Conservation (phyloP, 2,113 vertebrate genomes). For the Sprattus sprattus region DNA sequence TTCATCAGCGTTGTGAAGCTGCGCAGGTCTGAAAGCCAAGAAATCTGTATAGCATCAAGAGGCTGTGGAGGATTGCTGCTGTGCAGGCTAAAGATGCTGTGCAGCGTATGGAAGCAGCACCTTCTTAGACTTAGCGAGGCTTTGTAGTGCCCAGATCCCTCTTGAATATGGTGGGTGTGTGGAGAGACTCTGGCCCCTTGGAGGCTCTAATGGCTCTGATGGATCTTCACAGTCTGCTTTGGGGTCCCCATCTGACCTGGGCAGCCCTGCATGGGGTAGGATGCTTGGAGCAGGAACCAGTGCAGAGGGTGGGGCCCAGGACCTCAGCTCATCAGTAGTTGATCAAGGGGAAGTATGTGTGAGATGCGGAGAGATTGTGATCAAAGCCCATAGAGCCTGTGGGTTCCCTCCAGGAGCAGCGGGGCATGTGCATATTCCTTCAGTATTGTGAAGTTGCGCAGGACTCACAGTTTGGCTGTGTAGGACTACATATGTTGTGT, state of each 20-base stretch:
- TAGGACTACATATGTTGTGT: no score
- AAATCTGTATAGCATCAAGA: neutral
- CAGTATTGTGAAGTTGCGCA: neutral
- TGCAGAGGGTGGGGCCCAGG: slow-evolving; percentile 65
- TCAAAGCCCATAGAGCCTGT: neutral
- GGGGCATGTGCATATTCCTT: neutral
- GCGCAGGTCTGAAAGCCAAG: neutral
- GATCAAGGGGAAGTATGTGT: no score
- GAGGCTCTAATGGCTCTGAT: neutral
- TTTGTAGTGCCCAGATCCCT: neutral
- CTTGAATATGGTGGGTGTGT: neutral
- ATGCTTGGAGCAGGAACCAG: slow-evolving; percentile 25
- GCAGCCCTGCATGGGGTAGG: neutral
- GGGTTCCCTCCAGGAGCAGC: neutral
- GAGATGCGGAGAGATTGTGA: neutral
- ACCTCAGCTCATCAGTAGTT: slow-evolving; percentile 56
- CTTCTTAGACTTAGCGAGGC: neutral
- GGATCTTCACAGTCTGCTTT: neutral
- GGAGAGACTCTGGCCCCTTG: neutral
- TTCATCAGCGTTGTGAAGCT: neutral
- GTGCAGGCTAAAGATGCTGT: neutral
- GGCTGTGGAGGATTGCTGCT: neutral
- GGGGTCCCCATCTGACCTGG: neutral
- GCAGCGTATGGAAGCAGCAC: neutral
- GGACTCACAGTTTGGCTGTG: no score